Conservation (phyloP, 2,888 invertebrate genomes). For the Macaria liturata region DNA sequence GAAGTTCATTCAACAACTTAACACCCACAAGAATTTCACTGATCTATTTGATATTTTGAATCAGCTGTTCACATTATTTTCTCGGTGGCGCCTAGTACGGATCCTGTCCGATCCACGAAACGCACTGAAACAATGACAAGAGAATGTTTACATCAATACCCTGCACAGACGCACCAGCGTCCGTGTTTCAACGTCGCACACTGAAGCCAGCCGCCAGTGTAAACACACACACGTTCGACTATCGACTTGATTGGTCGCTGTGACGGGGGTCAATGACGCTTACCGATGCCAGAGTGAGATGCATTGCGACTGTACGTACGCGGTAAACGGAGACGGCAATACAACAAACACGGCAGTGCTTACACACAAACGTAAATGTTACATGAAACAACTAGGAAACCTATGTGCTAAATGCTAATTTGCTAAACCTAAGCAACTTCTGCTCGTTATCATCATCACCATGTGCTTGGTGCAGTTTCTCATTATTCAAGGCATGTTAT, state of each 20-base stretch:
- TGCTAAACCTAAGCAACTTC: too few species aligned
- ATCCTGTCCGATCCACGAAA: slow-evolving; percentile 63
- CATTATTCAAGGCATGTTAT: too few species aligned
- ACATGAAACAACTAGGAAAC: too few species aligned
- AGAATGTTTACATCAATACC: slow-evolving; percentile 78
- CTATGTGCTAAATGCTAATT: too few species aligned
- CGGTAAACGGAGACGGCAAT: slow-evolving; percentile 45
- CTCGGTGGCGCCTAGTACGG: slow-evolving; percentile 51
- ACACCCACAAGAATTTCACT: slow-evolving; percentile 42
- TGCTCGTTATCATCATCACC: too few species aligned
- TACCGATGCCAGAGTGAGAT: slow-evolving; percentile 46
- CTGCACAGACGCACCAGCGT: slow-evolving; percentile 58
- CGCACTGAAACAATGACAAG: slow-evolving; percentile 76
- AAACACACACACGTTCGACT: slow-evolving; percentile 47
- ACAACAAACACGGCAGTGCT: slow-evolving; percentile 50
- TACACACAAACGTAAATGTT: slow-evolving; percentile 1
- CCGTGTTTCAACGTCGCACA: slow-evolving; percentile 60
- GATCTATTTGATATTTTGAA: slow-evolving; percentile 36
- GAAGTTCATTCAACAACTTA: slow-evolving; percentile 11
- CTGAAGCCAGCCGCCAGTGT: slow-evolving; percentile 38
- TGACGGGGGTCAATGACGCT: slow-evolving; percentile 74
- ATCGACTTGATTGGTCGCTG: slow-evolving; percentile 63
- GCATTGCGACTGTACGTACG: slow-evolving; percentile 15
- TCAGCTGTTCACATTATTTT: slow-evolving; percentile 67
- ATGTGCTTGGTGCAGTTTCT: too few species aligned